Evolutionary conservation across 2,113 vertebrate species (phyloP), one percentile per base, ranked within the genome.

Genomic region (Pardalotus punctatus): DNA sequence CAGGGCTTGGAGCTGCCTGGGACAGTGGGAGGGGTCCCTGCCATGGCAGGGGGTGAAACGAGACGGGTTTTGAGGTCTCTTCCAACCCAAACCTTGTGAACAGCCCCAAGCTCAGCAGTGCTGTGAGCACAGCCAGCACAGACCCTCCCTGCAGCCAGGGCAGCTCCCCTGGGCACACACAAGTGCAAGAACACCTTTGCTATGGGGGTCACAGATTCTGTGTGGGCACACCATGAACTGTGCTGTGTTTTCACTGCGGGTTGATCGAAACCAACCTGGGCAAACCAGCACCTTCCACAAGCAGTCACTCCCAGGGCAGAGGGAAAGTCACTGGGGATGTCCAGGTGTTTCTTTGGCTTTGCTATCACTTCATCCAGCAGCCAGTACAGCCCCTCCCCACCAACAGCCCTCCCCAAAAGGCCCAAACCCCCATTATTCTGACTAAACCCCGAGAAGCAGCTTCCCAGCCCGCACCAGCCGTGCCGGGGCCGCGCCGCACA

Each of bases 361-460:
- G 87, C 6, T 4, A 12, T 15, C 18, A 0, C 57, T 64, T 5
- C 0, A 1, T 4, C 25, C 50, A 47, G 33, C 33, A 33, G 11
- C 0, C 42, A 70, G 47, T 4, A 15, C 12, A 57, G 50, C 47
- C 33, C 47, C 38, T 31, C 51, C 70, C 47, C 74, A 33, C 21
- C 62, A 65, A 50, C 27, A 61, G 17, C 56, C 65, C 61, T 20
- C 86, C 19, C 0, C 2, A 1, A 33, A 28, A 2, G 18, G 33
- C 35, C 40, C 38, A 14, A 51, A 23, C 7, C 81, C 14, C 25
- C 40, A 5, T 13, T 8, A 7, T 2, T 21, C 4, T 17, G 58
- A 18, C 22, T 36, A 4, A 53, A 31, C 14, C 4, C 1, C 0
- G 64, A 29, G 76, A 1, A 20, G 0, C 0, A 1, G 19, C 0